Evolutionary conservation across 2,888 invertebrate genomes (phyloP).

Genomic region (Athalia rosae): DNA sequence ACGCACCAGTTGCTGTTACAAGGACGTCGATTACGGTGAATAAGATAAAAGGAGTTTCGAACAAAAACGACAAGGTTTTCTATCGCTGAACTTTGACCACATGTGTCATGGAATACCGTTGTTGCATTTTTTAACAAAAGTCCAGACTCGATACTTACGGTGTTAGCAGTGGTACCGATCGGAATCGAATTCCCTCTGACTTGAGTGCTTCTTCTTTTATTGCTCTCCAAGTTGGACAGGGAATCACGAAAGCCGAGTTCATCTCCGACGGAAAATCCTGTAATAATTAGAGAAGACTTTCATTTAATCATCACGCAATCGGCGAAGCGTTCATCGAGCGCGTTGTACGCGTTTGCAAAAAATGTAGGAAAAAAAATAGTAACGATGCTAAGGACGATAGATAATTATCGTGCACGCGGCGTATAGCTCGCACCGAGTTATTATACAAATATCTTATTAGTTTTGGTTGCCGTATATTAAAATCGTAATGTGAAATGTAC

Average conservation of each 20-base stretch:
- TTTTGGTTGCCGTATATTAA: no score
- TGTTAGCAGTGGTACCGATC: constrained; percentile 53
- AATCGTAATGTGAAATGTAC: no score
- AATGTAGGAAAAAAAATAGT: neutral
- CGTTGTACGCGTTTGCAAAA: neutral
- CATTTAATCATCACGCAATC: neutral
- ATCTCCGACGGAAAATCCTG: constrained; percentile 91
- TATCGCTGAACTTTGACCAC: neutral
- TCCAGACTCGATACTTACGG: constrained; percentile 57
- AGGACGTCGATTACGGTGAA: constrained; percentile 52
- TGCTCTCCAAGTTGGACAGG: constrained; percentile 84
- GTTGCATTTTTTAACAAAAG: no score
- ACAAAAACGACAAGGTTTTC: neutral
- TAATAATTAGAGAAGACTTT: constrained; percentile 55
- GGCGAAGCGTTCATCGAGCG: constrained; percentile 3
- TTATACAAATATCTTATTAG: no score
- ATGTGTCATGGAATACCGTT: no score
- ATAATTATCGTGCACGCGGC: constrained; percentile 1
- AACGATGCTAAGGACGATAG: constrained; percentile 30
- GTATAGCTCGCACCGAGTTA: constrained; percentile 1
- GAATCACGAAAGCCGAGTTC: constrained; percentile 91
- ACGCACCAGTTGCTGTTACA: constrained; percentile 59
- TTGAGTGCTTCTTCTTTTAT: constrained; percentile 80
- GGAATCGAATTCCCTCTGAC: constrained; percentile 57
- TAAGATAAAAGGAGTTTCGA: neutral